These are phyloP conservation scores for Cecropterus lyciades DNA, from an alignment of 1,140 invertebrate genomes.

Conservation along the genomic window DNA sequence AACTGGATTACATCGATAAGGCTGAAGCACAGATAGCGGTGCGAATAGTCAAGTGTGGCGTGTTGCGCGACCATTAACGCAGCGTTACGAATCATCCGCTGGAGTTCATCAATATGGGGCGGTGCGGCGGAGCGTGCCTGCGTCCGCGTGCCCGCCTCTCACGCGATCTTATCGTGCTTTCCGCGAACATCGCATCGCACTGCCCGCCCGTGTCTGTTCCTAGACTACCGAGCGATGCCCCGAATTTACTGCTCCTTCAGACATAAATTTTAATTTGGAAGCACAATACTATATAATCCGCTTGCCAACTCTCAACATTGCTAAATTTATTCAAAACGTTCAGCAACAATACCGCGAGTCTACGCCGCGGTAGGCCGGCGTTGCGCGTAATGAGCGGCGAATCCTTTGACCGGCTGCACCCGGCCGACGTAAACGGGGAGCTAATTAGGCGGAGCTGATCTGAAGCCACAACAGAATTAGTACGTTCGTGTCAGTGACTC, in stretches of 20 bases:
- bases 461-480: conserved; percentile 76
- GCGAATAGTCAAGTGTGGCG: conserved; percentile 74
- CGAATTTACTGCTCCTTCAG: conserved; percentile 48
- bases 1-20: conserved; percentile 22
- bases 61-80: conserved; percentile 76
- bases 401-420: conserved; percentile 78
- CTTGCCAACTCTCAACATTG: conserved; percentile 17
- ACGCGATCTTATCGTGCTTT: conserved; percentile 79
- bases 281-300: conserved; percentile 42
- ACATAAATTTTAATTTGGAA: conserved; percentile 60
- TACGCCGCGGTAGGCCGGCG: conserved; percentile 46
- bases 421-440: conserved; percentile 65
- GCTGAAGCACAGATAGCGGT: conserved; percentile 12
- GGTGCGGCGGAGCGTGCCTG: conserved; percentile 53
- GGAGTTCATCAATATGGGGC: conserved; percentile 53
- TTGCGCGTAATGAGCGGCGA: conserved; percentile 72
- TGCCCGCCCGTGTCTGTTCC: conserved; percentile 63
- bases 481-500: conserved; percentile 61
- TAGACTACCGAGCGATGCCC: not conserved
- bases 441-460: conserved; percentile 79
- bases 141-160: conserved; percentile 61
- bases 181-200: conserved; percentile 76
- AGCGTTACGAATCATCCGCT: conserved; percentile 75
- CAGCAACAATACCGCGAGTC: conserved; percentile 44
- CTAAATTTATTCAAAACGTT: conserved; percentile 52